Conservation (phyloP, 2,888 invertebrate genomes). For the Fragum whitleyi region DNA sequence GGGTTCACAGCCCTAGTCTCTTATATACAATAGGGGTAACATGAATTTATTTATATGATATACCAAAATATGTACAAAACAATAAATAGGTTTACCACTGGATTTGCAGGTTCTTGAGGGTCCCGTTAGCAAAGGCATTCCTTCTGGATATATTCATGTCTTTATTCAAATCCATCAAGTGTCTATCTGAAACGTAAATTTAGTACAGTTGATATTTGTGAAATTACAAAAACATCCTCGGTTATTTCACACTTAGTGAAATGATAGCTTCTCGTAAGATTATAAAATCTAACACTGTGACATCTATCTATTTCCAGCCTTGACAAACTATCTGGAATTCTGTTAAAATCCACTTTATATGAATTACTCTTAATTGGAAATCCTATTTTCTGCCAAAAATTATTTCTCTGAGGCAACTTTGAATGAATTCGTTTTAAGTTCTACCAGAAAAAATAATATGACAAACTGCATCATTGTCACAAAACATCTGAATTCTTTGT, state of each 20-base stretch:
- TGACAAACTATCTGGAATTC: not conserved
- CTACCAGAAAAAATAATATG: not conserved
- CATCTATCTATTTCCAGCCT: not conserved
- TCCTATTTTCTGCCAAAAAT: not conserved
- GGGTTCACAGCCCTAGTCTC: not conserved
- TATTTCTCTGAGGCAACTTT: conserved; percentile 3
- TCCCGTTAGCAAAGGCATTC: not conserved
- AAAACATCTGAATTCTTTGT: conserved; percentile 1
- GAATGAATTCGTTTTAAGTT: not conserved
- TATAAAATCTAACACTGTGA: too few species aligned
- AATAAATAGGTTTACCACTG: not conserved
- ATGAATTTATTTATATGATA: not conserved
- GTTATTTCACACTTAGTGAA: too few species aligned
- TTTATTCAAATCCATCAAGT: too few species aligned
- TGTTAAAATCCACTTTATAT: not conserved
- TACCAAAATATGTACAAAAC: not conserved
- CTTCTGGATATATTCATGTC: too few species aligned
- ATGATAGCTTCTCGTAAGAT: too few species aligned
- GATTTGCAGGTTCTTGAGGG: not conserved
- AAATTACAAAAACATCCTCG: too few species aligned
- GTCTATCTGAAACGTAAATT: too few species aligned
- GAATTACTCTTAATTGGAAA: not conserved
- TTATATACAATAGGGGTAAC: not conserved
- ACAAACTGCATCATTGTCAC: conserved; percentile 16
- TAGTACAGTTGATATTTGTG: too few species aligned